These are phyloP conservation scores for Noctua janthe DNA, from an alignment of 2,888 invertebrate species.

Conservation along the genomic window DNA sequence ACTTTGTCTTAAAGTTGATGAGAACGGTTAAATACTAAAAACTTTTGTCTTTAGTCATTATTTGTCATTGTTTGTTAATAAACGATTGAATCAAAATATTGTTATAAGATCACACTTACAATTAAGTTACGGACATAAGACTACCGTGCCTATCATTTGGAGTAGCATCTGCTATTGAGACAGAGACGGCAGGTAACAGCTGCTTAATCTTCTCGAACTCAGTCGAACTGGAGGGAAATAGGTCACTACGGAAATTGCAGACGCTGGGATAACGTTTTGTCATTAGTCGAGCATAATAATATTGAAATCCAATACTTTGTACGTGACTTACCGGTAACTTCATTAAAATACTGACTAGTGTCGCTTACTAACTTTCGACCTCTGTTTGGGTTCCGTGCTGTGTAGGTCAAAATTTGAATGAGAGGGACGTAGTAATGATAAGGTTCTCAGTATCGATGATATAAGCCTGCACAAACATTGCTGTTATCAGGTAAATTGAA, in stretches of 20 bases:
- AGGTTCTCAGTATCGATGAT: constrained; percentile 31
- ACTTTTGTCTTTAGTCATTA: background rate
- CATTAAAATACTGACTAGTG: background rate
- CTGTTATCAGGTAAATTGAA: constrained; percentile 60
- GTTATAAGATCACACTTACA: background rate
- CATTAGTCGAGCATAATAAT: constrained; percentile 32
- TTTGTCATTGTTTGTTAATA: constrained; percentile 45
- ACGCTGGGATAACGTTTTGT: constrained; percentile 26
- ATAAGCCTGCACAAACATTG: constrained; percentile 43
- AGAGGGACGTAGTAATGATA: constrained; percentile 26
- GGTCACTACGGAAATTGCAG: constrained; percentile 54
- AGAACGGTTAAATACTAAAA: constrained; percentile 8
- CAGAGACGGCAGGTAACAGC: constrained; percentile 35
- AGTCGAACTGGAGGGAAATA: constrained; percentile 25
- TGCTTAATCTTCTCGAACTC: constrained; percentile 42
- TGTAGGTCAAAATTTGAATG: constrained; percentile 16
- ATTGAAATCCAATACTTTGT: constrained; percentile 31
- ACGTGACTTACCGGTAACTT: constrained; percentile 6
- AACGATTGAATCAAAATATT: constrained; percentile 13
- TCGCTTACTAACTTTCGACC: constrained; percentile 9
- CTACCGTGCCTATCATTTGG: background rate
- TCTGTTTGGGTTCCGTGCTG: background rate
- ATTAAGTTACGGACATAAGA: background rate
- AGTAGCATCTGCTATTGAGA: constrained; percentile 19
- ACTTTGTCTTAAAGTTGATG: constrained; percentile 25